Percentiles rank a stretch among this genome's conserved stretches.
These are phyloP conservation scores for Carettochelys insculpta DNA, from an alignment of 2,113 vertebrate species.

Conservation along the genomic window DNA sequence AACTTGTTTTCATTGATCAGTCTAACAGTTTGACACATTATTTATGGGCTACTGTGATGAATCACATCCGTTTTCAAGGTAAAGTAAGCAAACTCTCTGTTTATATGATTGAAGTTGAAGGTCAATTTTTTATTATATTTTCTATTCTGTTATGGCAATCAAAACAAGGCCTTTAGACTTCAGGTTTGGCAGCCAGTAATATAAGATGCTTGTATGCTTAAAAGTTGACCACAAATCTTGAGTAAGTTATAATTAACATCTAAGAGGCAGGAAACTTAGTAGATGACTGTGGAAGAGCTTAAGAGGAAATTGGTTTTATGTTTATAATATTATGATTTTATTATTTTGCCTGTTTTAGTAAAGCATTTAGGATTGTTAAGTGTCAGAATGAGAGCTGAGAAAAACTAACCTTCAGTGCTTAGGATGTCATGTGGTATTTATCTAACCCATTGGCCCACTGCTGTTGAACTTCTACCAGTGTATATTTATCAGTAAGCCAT, in stretches of 20 bases:
- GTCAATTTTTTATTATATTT: constrained; percentile 77
- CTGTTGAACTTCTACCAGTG: constrained; percentile 64
- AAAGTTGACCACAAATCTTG: constrained; percentile 70
- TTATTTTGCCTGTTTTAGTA: constrained; percentile 44
- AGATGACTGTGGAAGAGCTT: background rate
- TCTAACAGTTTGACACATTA: constrained; percentile 76
- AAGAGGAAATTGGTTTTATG: constrained; percentile 35
- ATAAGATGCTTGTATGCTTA: constrained; percentile 58
- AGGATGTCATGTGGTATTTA: constrained; percentile 65
- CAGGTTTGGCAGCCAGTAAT: constrained; percentile 57
- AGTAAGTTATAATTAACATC: constrained; percentile 45
- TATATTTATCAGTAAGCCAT: constrained; percentile 62
- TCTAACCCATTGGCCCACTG: constrained; percentile 60
- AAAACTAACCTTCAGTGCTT: constrained; percentile 47
- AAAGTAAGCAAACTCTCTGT: constrained; percentile 79
- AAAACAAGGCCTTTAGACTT: constrained; percentile 70
- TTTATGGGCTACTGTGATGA: constrained; percentile 79
- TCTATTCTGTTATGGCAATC: constrained; percentile 65
- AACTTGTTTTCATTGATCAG: constrained; percentile 79
- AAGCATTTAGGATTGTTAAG: constrained; percentile 25
- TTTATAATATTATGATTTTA: background rate
- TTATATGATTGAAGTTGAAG: constrained; percentile 79
- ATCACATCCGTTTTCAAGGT: constrained; percentile 77
- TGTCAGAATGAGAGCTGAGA: constrained; percentile 46
- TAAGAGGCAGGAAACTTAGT: constrained; percentile 11